Base-by-base conservation (phyloP, 2,113 vertebrate species). In the Ibidorhyncha struthersii region DNA sequence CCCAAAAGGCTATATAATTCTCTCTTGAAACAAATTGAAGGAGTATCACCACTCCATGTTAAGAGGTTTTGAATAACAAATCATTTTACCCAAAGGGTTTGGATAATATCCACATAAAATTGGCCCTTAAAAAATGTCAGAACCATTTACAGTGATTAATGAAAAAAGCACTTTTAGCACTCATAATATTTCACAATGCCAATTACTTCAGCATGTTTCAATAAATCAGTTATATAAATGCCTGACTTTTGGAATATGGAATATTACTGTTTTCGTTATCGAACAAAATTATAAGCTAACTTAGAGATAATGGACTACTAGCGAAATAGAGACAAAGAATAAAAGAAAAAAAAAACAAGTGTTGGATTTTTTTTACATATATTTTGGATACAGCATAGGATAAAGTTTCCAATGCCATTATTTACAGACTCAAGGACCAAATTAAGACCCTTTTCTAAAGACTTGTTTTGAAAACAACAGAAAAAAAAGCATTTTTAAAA, bases 61-160 rank as follows among this genome's bases (percentile, higher is more conserved):
- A 89, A 97, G 73, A 69, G 88, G 32, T 89, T 89, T 96, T 77
- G 96, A 96, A 86, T 95, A 97, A 88, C n/a, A 98, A 96, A 96
- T 96, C 36, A 49, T 78, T 96, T 92, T 94, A 82, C 86, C 77
- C 87, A 91, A 96, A 95, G 74, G 61, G 58, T 96, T 95, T 96
- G 83, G 76, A 85, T 96, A 76, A 95, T 72, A 96, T 96, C 79
- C 30, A 32, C 74, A 82, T 89, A 66, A 97, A 97, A 97, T 56
- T 97, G 74, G 43, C 82, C 59, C 62, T 86, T 97, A 93, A 96
- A 94, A 97, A 95, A 76, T 93, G 83, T 97, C 93, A 96, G 79
- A 91, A 84, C 50, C 41, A 70, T 84, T 96, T 89, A 91, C 36
- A 78, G 13, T 95, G 92, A 96, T 95, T 96, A 97, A 97, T 96